Conservation (phyloP, 1,140 invertebrate species). For the Charaxes varanes region DNA sequence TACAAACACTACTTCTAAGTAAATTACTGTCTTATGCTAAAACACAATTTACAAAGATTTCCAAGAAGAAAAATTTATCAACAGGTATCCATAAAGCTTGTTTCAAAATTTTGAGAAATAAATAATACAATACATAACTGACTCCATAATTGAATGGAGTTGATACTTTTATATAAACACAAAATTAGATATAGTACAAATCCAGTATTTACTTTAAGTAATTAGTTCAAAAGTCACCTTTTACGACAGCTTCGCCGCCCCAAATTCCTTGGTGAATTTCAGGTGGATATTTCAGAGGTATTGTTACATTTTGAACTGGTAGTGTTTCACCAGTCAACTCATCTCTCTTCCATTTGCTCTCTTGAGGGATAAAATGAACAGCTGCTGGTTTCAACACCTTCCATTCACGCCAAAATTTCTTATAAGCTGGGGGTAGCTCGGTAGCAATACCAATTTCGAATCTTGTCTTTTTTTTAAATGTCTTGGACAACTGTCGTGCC, state of each 20-base stretch:
- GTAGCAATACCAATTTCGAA: slow-evolving; percentile 78
- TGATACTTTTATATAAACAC: too few species aligned
- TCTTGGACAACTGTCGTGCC: slow-evolving; percentile 57
- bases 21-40: too few species aligned
- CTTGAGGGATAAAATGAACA: slow-evolving; percentile 89
- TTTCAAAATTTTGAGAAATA: too few species aligned
- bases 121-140: background rate
- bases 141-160: too few species aligned
- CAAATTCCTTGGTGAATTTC: slow-evolving; percentile 92
- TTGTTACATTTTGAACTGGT: slow-evolving; percentile 84
- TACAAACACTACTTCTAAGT: too few species aligned
- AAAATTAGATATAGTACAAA: background rate
- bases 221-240: slow-evolving; percentile 73
- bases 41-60: too few species aligned
- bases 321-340: slow-evolving; percentile 81
- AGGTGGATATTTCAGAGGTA: slow-evolving; percentile 85
- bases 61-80: too few species aligned
- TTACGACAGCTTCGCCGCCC: slow-evolving; percentile 96
- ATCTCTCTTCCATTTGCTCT: slow-evolving; percentile 83
- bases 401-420: slow-evolving; percentile 92
- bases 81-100: too few species aligned
- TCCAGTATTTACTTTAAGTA: background rate
- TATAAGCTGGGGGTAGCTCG: slow-evolving; percentile 88
- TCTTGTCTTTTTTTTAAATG: slow-evolving; percentile 65
- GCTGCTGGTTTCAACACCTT: slow-evolving; percentile 82